Conservation (phyloP, 2,888 invertebrate genomes). For the Sabatieria punctata region DNA sequence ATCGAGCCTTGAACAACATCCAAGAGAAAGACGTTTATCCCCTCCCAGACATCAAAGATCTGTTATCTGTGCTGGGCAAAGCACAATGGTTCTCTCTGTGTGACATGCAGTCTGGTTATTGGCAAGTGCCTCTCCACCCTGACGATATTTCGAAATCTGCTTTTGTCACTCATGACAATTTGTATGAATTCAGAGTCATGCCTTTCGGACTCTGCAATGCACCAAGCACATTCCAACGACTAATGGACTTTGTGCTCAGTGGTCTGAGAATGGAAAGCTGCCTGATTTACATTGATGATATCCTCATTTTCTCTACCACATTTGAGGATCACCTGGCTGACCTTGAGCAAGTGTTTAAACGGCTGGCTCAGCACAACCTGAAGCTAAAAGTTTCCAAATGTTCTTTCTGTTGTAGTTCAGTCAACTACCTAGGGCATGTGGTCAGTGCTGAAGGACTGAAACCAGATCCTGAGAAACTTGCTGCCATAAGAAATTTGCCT, state of each 20-base stretch:
- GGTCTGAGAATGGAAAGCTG: neutral
- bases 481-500: conserved; percentile 16
- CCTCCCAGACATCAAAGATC: conserved; percentile 9
- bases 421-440: conserved; percentile 27
- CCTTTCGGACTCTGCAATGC: conserved; percentile 19
- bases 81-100: conserved; percentile 9
- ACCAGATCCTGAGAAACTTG: conserved; percentile 18
- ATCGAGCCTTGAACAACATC: conserved; percentile 12
- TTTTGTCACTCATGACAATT: conserved; percentile 13
- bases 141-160: conserved; percentile 14
- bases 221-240: conserved; percentile 15
- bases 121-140: conserved; percentile 11
- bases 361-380: conserved; percentile 5
- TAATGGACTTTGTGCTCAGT: conserved; percentile 14
- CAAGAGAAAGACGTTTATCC: conserved; percentile 11
- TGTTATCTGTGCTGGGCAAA: conserved; percentile 6
- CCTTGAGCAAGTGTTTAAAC: conserved; percentile 13
- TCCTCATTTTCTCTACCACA: conserved; percentile 8
- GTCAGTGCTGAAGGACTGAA: conserved; percentile 19
- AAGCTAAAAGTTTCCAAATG: conserved; percentile 23
- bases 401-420: neutral
- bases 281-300: conserved; percentile 13
- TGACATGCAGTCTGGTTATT: conserved; percentile 12
- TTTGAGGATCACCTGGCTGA: conserved; percentile 18
- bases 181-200: conserved; percentile 18